These are phyloP conservation scores for Dichetophora obliterata DNA, from an alignment of 2,888 invertebrate species.

Conservation along the genomic window DNA sequence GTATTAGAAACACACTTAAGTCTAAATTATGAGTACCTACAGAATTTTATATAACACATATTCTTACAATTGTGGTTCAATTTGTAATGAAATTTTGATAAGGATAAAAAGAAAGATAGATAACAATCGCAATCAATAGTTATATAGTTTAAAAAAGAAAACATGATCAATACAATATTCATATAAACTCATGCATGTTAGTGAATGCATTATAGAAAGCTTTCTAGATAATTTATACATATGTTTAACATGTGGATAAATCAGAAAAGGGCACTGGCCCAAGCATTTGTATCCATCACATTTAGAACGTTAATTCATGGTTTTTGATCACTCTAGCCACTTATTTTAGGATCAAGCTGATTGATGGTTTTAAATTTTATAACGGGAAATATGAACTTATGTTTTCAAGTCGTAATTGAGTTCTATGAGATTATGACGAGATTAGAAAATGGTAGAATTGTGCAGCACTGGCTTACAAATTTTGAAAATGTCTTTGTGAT, in stretches of 20 bases:
- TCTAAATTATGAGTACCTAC: constrained; percentile 65
- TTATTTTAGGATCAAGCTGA: no score
- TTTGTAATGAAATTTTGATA: constrained; percentile 38
- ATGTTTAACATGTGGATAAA: not conserved
- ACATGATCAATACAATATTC: no score
- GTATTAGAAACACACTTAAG: constrained; percentile 55
- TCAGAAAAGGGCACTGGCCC: not conserved
- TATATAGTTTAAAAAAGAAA: not conserved
- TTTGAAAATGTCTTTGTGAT: no score
- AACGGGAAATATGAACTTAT: no score
- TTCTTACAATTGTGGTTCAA: constrained; percentile 40
- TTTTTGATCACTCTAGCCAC: no score
- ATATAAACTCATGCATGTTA: no score
- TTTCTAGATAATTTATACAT: not conserved
- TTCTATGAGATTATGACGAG: no score
- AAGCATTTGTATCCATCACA: not conserved
- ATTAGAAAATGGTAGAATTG: no score
- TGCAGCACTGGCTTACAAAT: no score
- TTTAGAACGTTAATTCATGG: no score
- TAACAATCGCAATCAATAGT: constrained; percentile 32
- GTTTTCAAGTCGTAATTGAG: no score
- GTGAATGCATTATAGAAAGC: not conserved
- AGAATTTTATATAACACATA: constrained; percentile 52
- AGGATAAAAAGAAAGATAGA: constrained; percentile 30
- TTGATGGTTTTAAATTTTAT: no score